Conservation (phyloP, 2,888 invertebrate species). For the Pristionchus exspectatus region DNA sequence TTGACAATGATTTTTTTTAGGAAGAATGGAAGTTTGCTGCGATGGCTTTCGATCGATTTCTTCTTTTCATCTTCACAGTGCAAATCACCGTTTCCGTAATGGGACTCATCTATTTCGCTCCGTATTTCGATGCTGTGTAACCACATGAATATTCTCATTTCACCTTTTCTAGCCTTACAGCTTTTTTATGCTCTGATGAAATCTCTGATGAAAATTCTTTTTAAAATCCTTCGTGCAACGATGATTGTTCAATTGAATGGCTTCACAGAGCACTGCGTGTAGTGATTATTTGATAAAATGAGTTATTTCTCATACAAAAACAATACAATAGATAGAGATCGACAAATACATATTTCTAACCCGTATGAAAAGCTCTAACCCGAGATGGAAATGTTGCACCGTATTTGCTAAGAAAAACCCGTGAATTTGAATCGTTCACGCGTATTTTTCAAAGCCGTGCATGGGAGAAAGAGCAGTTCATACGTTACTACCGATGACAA, state of each 20-base stretch:
- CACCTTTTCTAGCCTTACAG: too few species aligned
- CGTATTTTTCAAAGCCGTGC: slow-evolving; percentile 8
- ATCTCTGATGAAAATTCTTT: too few species aligned
- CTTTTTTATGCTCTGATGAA: too few species aligned
- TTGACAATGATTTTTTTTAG: slow-evolving; percentile 11
- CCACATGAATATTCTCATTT: not conserved
- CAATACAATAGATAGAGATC: not conserved
- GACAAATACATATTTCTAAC: slow-evolving; percentile 26
- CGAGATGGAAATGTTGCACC: not conserved
- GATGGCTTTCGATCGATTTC: slow-evolving; percentile 56
- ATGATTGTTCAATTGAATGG: too few species aligned
- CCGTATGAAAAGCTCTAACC: slow-evolving; percentile 11
- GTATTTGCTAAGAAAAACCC: not conserved
- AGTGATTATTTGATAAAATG: not conserved
- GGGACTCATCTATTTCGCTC: slow-evolving; percentile 49
- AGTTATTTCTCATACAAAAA: not conserved
- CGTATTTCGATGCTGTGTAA: slow-evolving; percentile 54
- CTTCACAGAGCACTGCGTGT: too few species aligned
- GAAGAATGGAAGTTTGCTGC: slow-evolving; percentile 56
- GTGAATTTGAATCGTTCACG: not conserved
- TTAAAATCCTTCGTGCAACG: too few species aligned
- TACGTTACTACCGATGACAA: not conserved
- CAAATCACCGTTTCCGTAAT: slow-evolving; percentile 33
- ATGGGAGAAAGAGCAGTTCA: not conserved
- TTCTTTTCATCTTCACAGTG: slow-evolving; percentile 47